Percentiles rank a stretch among this genome's conserved stretches.
Conservation (phyloP, 2,888 invertebrate species). For the Corbicula japonica region DNA sequence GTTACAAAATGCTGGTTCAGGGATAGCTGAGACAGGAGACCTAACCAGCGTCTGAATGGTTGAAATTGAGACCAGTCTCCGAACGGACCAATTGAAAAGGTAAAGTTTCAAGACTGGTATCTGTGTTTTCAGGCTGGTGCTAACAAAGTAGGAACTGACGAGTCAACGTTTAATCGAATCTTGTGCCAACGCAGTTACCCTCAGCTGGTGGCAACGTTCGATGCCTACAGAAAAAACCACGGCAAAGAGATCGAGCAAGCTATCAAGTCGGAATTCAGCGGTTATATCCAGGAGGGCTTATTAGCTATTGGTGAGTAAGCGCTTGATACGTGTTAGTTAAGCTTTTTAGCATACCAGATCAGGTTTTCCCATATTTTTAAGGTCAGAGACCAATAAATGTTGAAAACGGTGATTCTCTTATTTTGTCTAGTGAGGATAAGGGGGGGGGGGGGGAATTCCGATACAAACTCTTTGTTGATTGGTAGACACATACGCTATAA, state of each 20-base stretch:
- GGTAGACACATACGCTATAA: neutral
- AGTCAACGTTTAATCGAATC: conserved; percentile 80
- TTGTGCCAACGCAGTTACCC: conserved; percentile 75
- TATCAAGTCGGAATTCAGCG: conserved; percentile 78
- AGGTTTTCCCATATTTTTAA: too few relatives aligned
- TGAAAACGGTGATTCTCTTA: too few relatives aligned
- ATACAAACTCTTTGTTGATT: neutral
- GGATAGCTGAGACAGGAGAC: too few relatives aligned
- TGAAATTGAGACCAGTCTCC: too few relatives aligned
- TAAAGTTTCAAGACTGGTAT: too few relatives aligned
- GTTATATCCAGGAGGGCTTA: conserved; percentile 74
- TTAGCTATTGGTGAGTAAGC: conserved; percentile 74
- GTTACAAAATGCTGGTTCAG: too few relatives aligned
- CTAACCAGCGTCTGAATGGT: too few relatives aligned
- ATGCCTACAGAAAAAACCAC: conserved; percentile 73
- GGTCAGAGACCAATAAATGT: too few relatives aligned
- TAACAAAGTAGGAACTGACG: conserved; percentile 81
- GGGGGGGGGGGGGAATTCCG: neutral
- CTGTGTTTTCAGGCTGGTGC: conserved; percentile 80
- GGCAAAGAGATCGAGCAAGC: conserved; percentile 78
- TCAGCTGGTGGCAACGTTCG: conserved; percentile 79
- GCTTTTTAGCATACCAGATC: too few relatives aligned
- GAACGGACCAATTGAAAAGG: too few relatives aligned
- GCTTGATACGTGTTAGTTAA: neutral
- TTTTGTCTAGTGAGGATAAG: too few relatives aligned